phyloP scores from a whole-genome alignment of 2,113 vertebrate species.

The Panthera leo region DNA sequence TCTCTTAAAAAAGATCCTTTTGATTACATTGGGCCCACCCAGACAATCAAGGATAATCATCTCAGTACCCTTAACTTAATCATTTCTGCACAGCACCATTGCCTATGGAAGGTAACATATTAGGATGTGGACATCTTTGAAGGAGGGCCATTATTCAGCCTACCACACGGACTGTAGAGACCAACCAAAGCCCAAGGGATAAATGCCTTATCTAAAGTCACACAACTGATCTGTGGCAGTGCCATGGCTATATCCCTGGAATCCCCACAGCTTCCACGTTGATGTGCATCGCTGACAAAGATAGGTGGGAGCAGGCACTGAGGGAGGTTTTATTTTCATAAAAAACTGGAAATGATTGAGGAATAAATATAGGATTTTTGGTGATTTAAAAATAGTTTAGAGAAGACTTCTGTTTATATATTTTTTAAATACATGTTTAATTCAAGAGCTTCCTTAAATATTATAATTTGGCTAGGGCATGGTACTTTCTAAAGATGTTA shows the following conservation, averaged over 20 bases:
- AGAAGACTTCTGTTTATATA: neutral
- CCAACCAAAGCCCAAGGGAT: neutral
- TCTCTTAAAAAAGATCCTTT: neutral
- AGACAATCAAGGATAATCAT: neutral
- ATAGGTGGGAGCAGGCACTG: too few relatives aligned
- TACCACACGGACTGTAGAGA: neutral
- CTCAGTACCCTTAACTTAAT: neutral
- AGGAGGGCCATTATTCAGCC: neutral
- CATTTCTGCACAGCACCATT: neutral
- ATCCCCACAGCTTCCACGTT: neutral
- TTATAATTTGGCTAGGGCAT: neutral
- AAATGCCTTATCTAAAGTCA: neutral
- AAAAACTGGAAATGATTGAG: constrained; percentile 9
- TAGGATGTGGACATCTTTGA: neutral
- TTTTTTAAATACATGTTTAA: neutral
- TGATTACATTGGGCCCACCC: neutral
- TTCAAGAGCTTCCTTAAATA: neutral
- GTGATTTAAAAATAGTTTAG: neutral
- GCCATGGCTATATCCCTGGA: neutral
- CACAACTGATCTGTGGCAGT: too few relatives aligned
- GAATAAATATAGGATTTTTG: neutral
- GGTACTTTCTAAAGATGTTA: neutral
- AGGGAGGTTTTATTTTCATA: neutral
- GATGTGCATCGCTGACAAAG: neutral
- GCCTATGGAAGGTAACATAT: neutral